phyloP scores from a whole-genome alignment of 2,888 invertebrate genomes.

The Eupsilia transversa region DNA sequence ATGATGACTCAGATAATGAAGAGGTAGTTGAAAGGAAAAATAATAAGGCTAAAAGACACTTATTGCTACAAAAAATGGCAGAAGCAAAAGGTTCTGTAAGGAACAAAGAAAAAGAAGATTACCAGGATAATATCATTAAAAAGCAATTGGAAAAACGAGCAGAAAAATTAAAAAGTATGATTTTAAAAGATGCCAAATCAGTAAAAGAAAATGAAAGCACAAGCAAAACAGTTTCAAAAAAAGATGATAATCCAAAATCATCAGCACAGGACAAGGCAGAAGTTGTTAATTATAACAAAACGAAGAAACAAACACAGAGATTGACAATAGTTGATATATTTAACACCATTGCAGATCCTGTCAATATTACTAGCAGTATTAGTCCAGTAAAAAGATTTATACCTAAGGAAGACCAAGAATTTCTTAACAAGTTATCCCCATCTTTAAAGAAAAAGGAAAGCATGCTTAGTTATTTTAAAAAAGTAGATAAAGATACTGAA shows the following conservation, averaged over 20 bases:
- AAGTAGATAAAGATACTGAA: conserved; percentile 82
- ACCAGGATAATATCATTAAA: conserved; percentile 90
- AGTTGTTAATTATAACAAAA: conserved; percentile 47
- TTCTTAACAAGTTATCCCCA: conserved; percentile 89
- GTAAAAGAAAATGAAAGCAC: conserved; percentile 55
- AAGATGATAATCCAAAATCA: conserved; percentile 35
- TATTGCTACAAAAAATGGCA: conserved; percentile 91
- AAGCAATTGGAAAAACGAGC: conserved; percentile 91
- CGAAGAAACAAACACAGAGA: conserved; percentile 65
- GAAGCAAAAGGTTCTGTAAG: conserved; percentile 91
- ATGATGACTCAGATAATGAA: conserved; percentile 72
- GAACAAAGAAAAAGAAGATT: conserved; percentile 90
- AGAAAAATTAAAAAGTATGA: conserved; percentile 89
- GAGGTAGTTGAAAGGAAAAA: conserved; percentile 76
- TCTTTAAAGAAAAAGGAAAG: conserved; percentile 91
- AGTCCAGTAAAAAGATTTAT: conserved; percentile 68
- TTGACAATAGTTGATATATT: conserved; percentile 79
- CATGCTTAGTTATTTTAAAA: conserved; percentile 91
- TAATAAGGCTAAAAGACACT: conserved; percentile 86
- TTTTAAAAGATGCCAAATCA: conserved; percentile 76
- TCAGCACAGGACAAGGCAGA: conserved; percentile 24
- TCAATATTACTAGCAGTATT: conserved; percentile 40
- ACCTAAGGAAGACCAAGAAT: conserved; percentile 84
- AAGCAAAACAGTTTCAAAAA: conserved; percentile 35
- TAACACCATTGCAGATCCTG: conserved; percentile 66